Evolutionary conservation across 2,888 invertebrate species (phyloP), one percentile per base, ranked within the genome.

Genomic region (Phrixothrix hirtus): DNA sequence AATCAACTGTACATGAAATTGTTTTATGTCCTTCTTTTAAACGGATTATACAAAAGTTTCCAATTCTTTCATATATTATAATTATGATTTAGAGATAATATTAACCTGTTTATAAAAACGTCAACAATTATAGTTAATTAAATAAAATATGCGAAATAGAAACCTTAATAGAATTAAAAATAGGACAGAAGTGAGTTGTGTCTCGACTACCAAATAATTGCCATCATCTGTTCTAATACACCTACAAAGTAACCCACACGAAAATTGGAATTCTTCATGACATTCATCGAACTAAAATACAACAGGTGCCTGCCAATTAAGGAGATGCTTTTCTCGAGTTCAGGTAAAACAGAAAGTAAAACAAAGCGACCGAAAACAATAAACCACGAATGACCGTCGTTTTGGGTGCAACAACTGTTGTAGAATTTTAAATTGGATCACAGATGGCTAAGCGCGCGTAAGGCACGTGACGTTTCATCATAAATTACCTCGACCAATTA

Each of bases 391-490:
- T 51, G 58, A 57, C 59, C 49, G 49, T 51, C 51, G 37, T 39
- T 49, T 52, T 39, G 12, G 3, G 41, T 42, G 35, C 39, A 57
- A 63, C 64, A 66, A 68, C 69, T 66, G 69, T 63, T 65, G 68
- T 58, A 54, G 53, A 52, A 58, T 38, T 57, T 58, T 56, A 67
- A 69, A 70, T 70, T 68, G 65, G 68, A 69, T 65, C 67, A 62
- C 71, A 71, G 71, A 71, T 71, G 71, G 69, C 57, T 60, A 25
- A 54, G 67, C 69, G 62, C 65, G 65, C 66, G 70, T 71, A 70
- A 66, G 68, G 70, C 71, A 71, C 71, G 71, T 69, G 69, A 68
- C 62, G 64, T 60, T 57, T 62, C 64, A 63, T 62, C 65, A 65
- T 69, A 68, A 68, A 69, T 69, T 67, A 67, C 60, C 62, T 56